These are phyloP conservation scores for Cardiocondyla obscurior DNA, from an alignment of 1,140 invertebrate genomes.

Conservation along the genomic window DNA sequence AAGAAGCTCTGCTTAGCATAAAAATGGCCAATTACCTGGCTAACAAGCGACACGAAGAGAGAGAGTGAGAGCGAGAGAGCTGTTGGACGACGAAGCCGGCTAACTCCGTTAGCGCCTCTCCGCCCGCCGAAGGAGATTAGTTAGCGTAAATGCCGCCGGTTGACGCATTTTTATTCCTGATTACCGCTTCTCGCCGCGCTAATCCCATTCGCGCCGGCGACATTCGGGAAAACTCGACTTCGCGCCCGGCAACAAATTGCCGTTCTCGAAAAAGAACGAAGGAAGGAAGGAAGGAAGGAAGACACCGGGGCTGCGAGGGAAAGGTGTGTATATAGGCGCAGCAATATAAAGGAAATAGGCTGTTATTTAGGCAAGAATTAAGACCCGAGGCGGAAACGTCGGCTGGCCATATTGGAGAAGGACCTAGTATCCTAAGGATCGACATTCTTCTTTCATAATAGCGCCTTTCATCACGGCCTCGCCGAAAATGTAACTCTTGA, in stretches of 20 bases:
- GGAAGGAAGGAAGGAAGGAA: conserved; percentile 33
- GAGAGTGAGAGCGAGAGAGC: conserved; percentile 24
- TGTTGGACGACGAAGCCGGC: conserved; percentile 43
- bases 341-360: conserved; percentile 30
- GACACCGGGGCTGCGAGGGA: background rate
- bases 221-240: conserved; percentile 71
- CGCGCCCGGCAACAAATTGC: conserved; percentile 35
- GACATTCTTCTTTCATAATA: background rate
- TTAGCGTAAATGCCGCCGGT: conserved; percentile 79
- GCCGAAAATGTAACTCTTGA: background rate
- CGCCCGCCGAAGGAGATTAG: conserved; percentile 78
- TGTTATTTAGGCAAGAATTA: background rate
- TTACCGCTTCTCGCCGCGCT: conserved; percentile 76
- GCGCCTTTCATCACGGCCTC: background rate
- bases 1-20: conserved; percentile 74
- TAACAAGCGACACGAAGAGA: conserved; percentile 75
- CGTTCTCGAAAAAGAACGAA: conserved; percentile 12
- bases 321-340: background rate
- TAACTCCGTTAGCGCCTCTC: conserved; percentile 76
- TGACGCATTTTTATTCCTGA: conserved; percentile 80
- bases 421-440: background rate
- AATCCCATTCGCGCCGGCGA: conserved; percentile 67
- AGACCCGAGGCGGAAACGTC: background rate
- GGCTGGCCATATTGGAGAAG: background rate
- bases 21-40: conserved; percentile 80